Base-by-base conservation (phyloP, 2,797 vertebrate species). In the Sylvia borin region DNA sequence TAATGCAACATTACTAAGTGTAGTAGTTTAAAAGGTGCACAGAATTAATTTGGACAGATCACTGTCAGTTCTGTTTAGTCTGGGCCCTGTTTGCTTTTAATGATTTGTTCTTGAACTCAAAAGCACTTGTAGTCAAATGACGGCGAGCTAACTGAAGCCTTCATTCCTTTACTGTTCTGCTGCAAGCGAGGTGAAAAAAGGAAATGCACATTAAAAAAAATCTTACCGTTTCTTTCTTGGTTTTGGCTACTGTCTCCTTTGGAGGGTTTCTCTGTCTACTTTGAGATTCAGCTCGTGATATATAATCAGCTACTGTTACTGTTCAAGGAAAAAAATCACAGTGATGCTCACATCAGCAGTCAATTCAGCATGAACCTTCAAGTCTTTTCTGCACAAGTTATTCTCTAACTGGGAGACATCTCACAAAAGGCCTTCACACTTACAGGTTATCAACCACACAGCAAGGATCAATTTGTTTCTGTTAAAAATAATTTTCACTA, bases 221-320 rank as follows among this genome's bases (percentile, higher is more conserved):
- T 96, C 98, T 98, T 95, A 99, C 99, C 99, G 98, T 97, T 94
- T 99, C 99, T 95, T 98, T 99, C 97, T 99, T 99, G 98, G 95
- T 99, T 98, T 98, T 99, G 98, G 98, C 98, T 97, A 98, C 89
- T 90, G 99, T 98, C 97, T 98, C 98, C 97, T 98, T 98, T 97
- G 98, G 98, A 92, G 98, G 97, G 88, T 97, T 98, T 98, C 97
- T 98, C 98, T 99, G 99, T 98, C 99, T 98, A 98, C 99, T 99
- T 94, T 99, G 98, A 97, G 99, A 99, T 94, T 99, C 99, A 94
- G 99, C 99, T 97, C 99, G 98, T 97, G 99, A 99, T 98, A 99
- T 99, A 98, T 99, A 99, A 98, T 99, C 99, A 77, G 99, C 99
- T 98, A 99, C 99, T 64, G 99, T 99, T 97, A 99, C 99, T 99